Evolutionary conservation across 2,113 vertebrate species (phyloP), one percentile per base, ranked within the genome.

Genomic region (Nycticebus coucang): DNA sequence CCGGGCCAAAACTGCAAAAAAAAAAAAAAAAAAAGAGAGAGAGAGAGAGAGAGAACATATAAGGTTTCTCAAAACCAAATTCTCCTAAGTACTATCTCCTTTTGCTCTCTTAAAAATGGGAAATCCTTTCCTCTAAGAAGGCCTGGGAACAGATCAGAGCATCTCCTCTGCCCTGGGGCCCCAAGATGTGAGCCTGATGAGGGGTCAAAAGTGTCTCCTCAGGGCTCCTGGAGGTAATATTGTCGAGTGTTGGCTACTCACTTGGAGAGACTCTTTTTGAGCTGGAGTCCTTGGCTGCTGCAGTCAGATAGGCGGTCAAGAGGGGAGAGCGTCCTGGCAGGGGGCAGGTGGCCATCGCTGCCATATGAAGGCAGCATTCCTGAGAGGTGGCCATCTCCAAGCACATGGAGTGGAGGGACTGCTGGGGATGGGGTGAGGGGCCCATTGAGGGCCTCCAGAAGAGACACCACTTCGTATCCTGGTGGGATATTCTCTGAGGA

Each of bases 381-480:
- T 0, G 98, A 71, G 22, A 99, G 98, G 5, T 99, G 98, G 95
- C 98, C 98, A 45, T 97, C 99, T 86, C 98, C 98, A n/a, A 99
- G 98, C 0, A 93, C 97, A 0, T 98, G 99, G 45, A 99, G 98
- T 0, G 99, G 99, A 72, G 99, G 99, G 3, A 97, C 95, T 0
- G 98, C 98, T 0, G 99, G 99, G 0, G 99, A 99, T 0, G 99
- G 99, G 7, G 97, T 99, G 87, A 99, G 98, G 0, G 99, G 99
- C 33, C 99, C 99, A 0, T 99, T 99, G 97, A 99, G 98, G 2
- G 99, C 99, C 97, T 99, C 99, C 98, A 99, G 98, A 41, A 99
- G 99, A 0, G 99, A 99, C 69, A 99, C 99, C 12, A 99, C 99
- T 97, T 99, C 99, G 0, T 99, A 99, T 0, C 99, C 99, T 0